These are phyloP conservation scores for Tribolium madens DNA, from an alignment of 1,140 invertebrate genomes.

Conservation along the genomic window DNA sequence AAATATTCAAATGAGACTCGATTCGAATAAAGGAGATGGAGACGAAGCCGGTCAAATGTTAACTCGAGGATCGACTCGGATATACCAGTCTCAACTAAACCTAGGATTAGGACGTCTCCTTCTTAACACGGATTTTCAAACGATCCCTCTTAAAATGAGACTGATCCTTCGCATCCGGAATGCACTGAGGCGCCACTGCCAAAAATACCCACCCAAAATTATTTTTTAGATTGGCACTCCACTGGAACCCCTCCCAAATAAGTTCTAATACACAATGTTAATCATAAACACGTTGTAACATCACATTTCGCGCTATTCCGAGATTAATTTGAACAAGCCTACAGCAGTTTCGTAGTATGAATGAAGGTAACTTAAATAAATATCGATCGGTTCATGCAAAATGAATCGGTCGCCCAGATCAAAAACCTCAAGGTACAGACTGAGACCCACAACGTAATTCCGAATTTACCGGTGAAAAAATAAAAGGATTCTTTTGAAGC, in stretches of 20 bases:
- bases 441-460: slow-evolving; percentile 8
- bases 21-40: slow-evolving; percentile 43
- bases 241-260: neutral
- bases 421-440: slow-evolving; percentile 18
- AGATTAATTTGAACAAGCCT: slow-evolving; percentile 1
- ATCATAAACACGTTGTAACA: slow-evolving; percentile 4
- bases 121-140: slow-evolving; percentile 50
- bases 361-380: slow-evolving; percentile 3
- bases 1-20: slow-evolving; percentile 58
- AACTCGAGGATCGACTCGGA: slow-evolving; percentile 57
- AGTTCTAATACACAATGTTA: neutral
- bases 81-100: slow-evolving; percentile 48
- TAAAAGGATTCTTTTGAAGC: slow-evolving; percentile 47
- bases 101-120: slow-evolving; percentile 58
- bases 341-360: too few species aligned
- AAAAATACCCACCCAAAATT: too few species aligned
- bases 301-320: neutral
- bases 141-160: slow-evolving; percentile 52
- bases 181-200: neutral
- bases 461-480: slow-evolving; percentile 47
- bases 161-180: neutral
- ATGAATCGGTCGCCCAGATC: neutral
- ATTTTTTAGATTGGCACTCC: neutral
- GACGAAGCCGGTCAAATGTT: slow-evolving; percentile 58
- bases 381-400: slow-evolving; percentile 5